These are phyloP conservation scores for Anoura caudifer DNA, from an alignment of 2,113 vertebrate species.

Conservation along the genomic window DNA sequence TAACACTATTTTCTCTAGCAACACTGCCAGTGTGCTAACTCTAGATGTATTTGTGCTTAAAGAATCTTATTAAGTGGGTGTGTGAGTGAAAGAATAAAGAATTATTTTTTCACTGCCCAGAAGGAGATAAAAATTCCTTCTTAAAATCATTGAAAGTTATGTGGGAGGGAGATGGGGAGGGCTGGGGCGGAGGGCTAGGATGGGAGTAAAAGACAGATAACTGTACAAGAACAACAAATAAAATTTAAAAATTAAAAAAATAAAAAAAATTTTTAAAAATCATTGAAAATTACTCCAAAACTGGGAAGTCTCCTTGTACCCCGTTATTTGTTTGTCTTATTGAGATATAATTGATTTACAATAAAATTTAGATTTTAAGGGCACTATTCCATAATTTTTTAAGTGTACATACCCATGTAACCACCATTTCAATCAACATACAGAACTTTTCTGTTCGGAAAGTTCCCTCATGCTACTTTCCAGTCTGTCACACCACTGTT, in stretches of 20 bases:
- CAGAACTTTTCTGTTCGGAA: neutral
- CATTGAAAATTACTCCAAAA: neutral
- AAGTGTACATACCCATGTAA: neutral
- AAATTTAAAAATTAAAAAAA: no score
- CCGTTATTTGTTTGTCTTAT: neutral
- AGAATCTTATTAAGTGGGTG: neutral
- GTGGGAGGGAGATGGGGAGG: no score
- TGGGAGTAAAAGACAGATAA: no score
- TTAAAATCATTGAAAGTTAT: slow-evolving; percentile 24
- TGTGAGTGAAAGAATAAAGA: neutral
- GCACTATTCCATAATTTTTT: neutral
- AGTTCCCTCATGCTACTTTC: neutral
- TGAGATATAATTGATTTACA: neutral
- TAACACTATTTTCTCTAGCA: neutral
- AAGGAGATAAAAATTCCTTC: neutral
- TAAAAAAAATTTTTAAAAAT: no score
- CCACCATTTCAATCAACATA: neutral
- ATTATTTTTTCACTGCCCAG: neutral
- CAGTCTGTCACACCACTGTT: neutral
- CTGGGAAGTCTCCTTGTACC: neutral
- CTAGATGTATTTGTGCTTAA: neutral
- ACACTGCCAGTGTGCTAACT: neutral
- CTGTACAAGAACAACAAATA: no score
- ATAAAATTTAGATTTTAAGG: neutral
- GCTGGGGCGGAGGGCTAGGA: no score